Evolutionary conservation across 2,888 invertebrate genomes (phyloP), one percentile per base, ranked within the genome.

Genomic region (Xestia xanthographa): DNA sequence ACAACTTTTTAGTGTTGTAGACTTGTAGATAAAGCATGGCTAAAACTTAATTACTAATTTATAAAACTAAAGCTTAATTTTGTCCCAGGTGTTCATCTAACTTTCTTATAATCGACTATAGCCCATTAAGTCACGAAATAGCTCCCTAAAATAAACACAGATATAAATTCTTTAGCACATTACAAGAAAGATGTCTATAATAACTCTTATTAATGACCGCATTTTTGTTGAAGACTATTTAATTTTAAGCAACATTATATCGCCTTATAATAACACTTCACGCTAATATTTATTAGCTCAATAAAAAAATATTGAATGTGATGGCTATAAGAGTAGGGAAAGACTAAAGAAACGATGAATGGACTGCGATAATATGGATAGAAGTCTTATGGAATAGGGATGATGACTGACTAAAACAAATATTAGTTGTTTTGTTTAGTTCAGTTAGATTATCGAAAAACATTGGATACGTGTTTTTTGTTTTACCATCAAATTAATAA

Each of bases 151-250:
- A 82, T 79, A 79, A 63, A 74, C 75, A 71, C 45, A 66, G 66
- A 56, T 45, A 77, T 77, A 74, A 80, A 84, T 80, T 76, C 26
- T 65, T 72, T 73, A 65, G 74, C 82, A 82, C 85, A 80, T 84
- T 83, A 79, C 66, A 79, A 75, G 82, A 72, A 77, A 77, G 72
- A 86, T 80, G 79, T 69, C 67, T 71, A 20, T 67, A 77, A 80
- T 80, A 79, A 72, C 75, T 84, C 79, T 83, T 73, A 34, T 82
- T 78, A 82, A 86, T 79, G 79, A 62, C 67, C 70, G 26, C 72
- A 41, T 84, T 80, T 81, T 82, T 80, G 62, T 74, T 78, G 58
- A 65, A 77, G 67, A 62, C 70, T 73, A 50, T 83, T 80, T 70
- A 70, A 80, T 80, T 83, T 83, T 83, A 78, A 76, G 77, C 66